phyloP scores from a whole-genome alignment of 2,113 vertebrate genomes.

The Carassius carassius region DNA sequence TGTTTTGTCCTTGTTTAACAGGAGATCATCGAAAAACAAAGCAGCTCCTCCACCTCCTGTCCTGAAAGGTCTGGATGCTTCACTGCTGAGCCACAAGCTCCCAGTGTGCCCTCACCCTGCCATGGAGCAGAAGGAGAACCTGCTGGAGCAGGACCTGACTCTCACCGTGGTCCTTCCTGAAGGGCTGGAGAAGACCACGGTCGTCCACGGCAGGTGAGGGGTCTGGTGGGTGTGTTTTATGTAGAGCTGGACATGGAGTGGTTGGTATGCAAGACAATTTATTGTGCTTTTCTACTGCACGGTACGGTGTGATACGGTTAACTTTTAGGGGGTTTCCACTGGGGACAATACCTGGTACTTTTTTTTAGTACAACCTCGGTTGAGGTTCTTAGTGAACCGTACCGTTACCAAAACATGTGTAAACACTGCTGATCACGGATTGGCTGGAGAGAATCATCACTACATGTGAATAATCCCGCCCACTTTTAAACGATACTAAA shows the following conservation, averaged over 20 bases:
- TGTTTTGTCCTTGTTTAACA: constrained; percentile 62
- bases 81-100: constrained; percentile 68
- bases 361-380: no score
- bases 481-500: no score
- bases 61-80: constrained; percentile 68
- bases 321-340: no score
- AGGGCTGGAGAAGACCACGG: constrained; percentile 82
- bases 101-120: constrained; percentile 67
- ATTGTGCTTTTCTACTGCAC: no score
- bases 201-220: constrained; percentile 86
- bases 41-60: constrained; percentile 86
- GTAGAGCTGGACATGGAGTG: neutral
- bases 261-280: no score
- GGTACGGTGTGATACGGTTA: no score
- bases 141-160: constrained; percentile 84
- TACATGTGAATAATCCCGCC: no score
- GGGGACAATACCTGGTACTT: no score
- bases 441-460: no score
- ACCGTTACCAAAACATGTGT: no score
- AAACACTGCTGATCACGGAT: no score
- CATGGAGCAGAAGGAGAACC: constrained; percentile 90
- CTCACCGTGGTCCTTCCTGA: constrained; percentile 90
- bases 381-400: no score
- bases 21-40: constrained; percentile 88
- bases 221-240: neutral